Evolutionary conservation across 2,888 invertebrate species (phyloP).

Genomic region (Oscheius sp.): DNA sequence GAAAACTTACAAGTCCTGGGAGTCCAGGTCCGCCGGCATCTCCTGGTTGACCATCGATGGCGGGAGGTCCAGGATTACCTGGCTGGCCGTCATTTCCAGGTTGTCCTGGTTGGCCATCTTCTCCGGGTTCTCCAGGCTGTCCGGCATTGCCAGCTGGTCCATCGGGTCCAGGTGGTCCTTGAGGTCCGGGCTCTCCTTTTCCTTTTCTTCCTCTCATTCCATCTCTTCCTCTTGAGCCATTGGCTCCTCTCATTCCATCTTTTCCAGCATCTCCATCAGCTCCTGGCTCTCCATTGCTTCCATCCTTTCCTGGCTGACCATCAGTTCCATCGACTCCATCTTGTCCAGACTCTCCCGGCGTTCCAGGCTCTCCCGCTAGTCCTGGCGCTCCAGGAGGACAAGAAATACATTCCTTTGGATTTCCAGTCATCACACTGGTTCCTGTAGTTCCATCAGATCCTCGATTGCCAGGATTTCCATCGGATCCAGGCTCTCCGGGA

Average conservation of each 20-base stretch:
- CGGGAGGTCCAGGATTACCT: constrained; percentile 16
- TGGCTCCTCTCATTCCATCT: constrained; percentile 39
- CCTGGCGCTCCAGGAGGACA: constrained; percentile 29
- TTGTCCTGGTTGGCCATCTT: constrained; percentile 31
- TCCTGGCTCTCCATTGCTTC: constrained; percentile 41
- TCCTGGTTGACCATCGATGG: constrained; percentile 25
- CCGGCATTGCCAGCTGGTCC: constrained; percentile 46
- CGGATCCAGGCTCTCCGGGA: constrained; percentile 39
- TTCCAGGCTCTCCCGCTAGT: constrained; percentile 28
- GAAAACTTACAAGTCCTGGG: constrained; percentile 32
- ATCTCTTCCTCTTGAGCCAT: constrained; percentile 38
- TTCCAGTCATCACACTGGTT: constrained; percentile 35
- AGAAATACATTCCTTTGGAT: constrained; percentile 37
- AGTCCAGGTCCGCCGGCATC: constrained; percentile 36
- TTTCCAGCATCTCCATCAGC: constrained; percentile 38
- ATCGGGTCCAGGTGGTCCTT: constrained; percentile 39
- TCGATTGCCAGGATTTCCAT: constrained; percentile 24
- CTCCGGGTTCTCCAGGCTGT: constrained; percentile 15
- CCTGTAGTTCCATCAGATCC: constrained; percentile 37
- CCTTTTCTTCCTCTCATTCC: constrained; percentile 38
- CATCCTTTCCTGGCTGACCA: constrained; percentile 44
- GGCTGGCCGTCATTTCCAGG: constrained; percentile 9
- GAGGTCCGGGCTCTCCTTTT: constrained; percentile 26
- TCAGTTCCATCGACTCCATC: constrained; percentile 39
- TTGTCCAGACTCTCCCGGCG: constrained; percentile 32